Evolutionary conservation across 2,797 vertebrate species (phyloP).

Genomic region (Salarias fasciatus): DNA sequence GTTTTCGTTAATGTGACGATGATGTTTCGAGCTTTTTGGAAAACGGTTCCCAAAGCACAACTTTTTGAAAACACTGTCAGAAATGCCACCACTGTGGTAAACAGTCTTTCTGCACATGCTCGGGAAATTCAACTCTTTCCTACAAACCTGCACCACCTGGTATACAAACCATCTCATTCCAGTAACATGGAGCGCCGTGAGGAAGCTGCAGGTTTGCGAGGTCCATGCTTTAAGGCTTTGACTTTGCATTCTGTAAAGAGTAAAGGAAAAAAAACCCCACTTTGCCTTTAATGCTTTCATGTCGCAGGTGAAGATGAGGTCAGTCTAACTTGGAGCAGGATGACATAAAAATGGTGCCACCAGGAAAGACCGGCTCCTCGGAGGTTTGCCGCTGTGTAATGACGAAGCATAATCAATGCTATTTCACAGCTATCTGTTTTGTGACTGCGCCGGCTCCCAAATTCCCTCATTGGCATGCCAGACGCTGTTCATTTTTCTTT

Average conservation of each 20-base stretch:
- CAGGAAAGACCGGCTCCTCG: constrained; percentile 15
- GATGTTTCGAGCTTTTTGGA: too few species aligned
- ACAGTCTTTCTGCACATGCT: too few species aligned
- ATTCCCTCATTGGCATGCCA: constrained; percentile 61
- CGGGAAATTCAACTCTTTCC: not conserved
- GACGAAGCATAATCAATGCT: constrained; percentile 50
- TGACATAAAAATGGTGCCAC: constrained; percentile 51
- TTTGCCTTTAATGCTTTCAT: constrained; percentile 35
- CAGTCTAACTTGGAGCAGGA: constrained; percentile 29
- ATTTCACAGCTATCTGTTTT: constrained; percentile 44
- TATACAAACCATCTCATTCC: too few species aligned
- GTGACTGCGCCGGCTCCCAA: constrained; percentile 38
- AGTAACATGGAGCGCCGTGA: not conserved
- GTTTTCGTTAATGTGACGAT: too few species aligned
- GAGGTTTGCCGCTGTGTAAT: constrained; percentile 39
- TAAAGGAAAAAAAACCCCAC: constrained; percentile 1
- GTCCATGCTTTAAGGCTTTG: constrained; percentile 2
- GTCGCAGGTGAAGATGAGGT: constrained; percentile 45
- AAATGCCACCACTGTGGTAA: too few species aligned
- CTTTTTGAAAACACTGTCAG: too few species aligned
- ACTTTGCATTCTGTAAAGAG: constrained; percentile 8
- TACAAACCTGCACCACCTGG: not conserved
- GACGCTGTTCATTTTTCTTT: constrained; percentile 31
- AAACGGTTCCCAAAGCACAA: too few species aligned
- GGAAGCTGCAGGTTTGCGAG: not conserved